A percentile compares a stretch with the other conserved stretches of the same genome.
Conservation (phyloP, 2,113 vertebrate genomes). For the Syngnathoides biaculeatus region DNA sequence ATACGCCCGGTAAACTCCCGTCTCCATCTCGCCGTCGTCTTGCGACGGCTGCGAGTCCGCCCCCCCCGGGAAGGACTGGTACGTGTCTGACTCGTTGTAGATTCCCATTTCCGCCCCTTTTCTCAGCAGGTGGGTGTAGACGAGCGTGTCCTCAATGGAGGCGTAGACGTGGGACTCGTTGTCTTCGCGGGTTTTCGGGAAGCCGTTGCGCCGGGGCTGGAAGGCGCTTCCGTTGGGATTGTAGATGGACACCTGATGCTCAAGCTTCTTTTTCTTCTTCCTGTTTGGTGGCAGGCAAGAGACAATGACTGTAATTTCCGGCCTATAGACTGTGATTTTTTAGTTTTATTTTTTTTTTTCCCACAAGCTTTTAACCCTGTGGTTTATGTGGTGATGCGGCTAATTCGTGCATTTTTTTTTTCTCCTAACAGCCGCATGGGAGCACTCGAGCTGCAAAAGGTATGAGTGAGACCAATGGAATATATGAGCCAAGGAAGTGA, state of each 20-base stretch:
- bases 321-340: too few relatives aligned
- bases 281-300: constrained; percentile 53
- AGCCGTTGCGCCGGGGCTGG: constrained; percentile 60
- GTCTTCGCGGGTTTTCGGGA: constrained; percentile 64
- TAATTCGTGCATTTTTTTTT: too few relatives aligned
- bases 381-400: too few relatives aligned
- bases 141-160: constrained; percentile 83
- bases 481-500: too few relatives aligned
- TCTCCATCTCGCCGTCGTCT: constrained; percentile 42
- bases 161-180: constrained; percentile 83
- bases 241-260: constrained; percentile 76
- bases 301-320: too few relatives aligned
- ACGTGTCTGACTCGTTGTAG: constrained; percentile 64
- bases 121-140: constrained; percentile 82
- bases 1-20: constrained; percentile 77
- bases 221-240: constrained; percentile 75
- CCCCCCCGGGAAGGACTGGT: constrained; percentile 72
- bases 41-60: constrained; percentile 50
- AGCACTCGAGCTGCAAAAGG: too few relatives aligned
- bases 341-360: too few relatives aligned
- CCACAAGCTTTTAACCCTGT: too few relatives aligned
- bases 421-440: too few relatives aligned
- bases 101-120: constrained; percentile 34
- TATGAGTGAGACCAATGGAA: too few relatives aligned
- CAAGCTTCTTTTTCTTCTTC: constrained; percentile 65